Base-by-base conservation (phyloP, 2,113 vertebrate genomes). In the Sylvia atricapilla region DNA sequence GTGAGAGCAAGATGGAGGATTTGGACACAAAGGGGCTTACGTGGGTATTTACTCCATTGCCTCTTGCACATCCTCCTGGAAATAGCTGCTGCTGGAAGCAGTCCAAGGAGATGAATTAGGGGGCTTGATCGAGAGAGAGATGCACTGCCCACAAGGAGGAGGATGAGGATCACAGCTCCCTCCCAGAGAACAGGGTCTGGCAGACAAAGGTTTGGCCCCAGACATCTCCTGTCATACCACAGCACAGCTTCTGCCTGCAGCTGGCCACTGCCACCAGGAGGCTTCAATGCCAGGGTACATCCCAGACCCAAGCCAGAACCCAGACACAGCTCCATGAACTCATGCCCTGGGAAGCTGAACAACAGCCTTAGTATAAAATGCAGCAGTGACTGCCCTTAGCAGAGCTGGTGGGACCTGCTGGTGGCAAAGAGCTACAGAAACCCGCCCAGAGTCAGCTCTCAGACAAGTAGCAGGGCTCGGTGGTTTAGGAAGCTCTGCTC, bases 321-420 rank as follows among this genome's bases (percentile, higher is more conserved):
- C 7, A 1, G 52, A 62, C 44, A 53, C 43, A 67, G 59, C 55
- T 89, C 73, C 55, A 16, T 2, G 8, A 17, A 35, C 52, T 39
- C 0, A 0, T 11, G 17, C 4, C 20, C 39, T 2, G 2, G 1
- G 4, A 56, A 92, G 25, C 37, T 27, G 35, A 78, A 39, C 41
- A 27, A 22, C 56, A 85, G 41, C 33, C 12, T 6, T 0, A 35
- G 49, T 2, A 4, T 3, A 23, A 52, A 66, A 53, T 37, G 59
- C 67, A 64, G 66, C 44, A 64, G n/a, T 3, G 23, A 47, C 12
- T 44, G 19, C 53, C 53, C 49, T 50, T 35, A 46, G 39, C 25
- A 35, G 49, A 75, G 62, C 44, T 63, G 55, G 20, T n/a, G 44
- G 58, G 60, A 78, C 17, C 15, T 33, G 50, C 46, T 64, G 47